A percentile compares a stretch with the other conserved stretches of the same genome.
phyloP scores from a whole-genome alignment of 2,113 vertebrate genomes.

The Crotalus helleri region DNA sequence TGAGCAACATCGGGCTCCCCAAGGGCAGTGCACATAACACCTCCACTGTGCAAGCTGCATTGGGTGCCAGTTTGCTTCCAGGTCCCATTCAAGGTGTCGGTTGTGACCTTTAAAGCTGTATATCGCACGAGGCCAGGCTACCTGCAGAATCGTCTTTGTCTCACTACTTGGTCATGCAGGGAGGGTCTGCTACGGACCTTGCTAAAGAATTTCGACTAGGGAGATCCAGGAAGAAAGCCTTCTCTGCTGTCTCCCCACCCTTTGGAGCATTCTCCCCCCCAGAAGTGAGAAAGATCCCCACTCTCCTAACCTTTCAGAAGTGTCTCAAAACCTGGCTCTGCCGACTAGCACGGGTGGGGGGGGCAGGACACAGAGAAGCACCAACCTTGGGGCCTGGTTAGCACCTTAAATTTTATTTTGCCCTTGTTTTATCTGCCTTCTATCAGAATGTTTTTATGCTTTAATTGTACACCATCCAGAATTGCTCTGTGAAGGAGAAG shows the following conservation, averaged over 20 bases:
- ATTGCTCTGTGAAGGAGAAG: neutral
- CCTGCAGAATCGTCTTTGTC: neutral
- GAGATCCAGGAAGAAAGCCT: neutral
- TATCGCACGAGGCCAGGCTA: neutral
- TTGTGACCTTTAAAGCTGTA: neutral
- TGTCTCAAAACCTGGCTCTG: neutral
- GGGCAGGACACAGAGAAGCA: neutral
- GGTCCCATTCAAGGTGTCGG: neutral
- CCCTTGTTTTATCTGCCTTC: neutral
- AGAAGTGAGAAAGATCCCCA: neutral
- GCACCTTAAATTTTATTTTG: neutral
- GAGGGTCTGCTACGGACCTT: neutral
- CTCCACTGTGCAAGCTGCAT: neutral
- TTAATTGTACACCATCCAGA: neutral
- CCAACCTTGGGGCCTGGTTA: neutral
- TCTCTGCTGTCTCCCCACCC: neutral
- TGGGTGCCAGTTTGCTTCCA: neutral
- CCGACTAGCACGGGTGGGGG: neutral
- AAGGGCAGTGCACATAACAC: neutral
- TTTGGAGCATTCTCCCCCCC: neutral
- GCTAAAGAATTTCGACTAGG: neutral
- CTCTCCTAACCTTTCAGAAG: neutral
- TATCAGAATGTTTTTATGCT: neutral
- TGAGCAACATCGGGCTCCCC: neutral
- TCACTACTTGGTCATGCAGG: neutral